Conservation (phyloP, 2,113 vertebrate genomes). For the Terrapene triunguis region DNA sequence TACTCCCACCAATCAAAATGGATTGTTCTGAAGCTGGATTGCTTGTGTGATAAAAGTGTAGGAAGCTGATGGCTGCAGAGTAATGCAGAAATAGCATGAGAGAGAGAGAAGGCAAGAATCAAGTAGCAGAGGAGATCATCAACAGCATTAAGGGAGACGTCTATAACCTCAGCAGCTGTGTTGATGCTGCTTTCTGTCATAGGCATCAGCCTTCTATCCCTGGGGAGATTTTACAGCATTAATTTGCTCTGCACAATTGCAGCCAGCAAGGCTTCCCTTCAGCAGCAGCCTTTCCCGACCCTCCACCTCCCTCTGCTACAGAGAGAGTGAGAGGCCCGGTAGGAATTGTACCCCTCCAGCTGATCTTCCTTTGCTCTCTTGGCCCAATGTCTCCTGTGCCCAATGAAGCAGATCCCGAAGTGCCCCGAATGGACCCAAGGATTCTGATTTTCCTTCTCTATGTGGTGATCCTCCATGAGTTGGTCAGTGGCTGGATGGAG, state of each 20-base stretch:
- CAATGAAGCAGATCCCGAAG: slow-evolving; percentile 64
- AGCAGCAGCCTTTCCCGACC: neutral
- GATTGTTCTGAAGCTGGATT: neutral
- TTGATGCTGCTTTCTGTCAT: neutral
- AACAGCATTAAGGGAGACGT: neutral
- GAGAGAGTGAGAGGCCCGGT: neutral
- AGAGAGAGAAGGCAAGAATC: neutral
- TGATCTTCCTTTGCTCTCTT: neutral
- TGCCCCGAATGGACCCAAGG: slow-evolving; percentile 86
- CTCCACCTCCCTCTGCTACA: neutral
- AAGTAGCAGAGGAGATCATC: neutral
- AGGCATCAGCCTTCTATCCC: neutral
- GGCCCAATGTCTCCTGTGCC: slow-evolving; percentile 57
- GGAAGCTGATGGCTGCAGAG: slow-evolving; percentile 22
- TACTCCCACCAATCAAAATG: neutral
- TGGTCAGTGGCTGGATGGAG: slow-evolving; percentile 91
- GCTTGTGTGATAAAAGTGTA: neutral
- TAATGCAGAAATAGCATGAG: neutral
- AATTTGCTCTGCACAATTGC: neutral
- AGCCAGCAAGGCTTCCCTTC: neutral
- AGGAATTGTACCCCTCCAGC: neutral
- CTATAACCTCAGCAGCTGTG: neutral
- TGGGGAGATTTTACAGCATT: neutral
- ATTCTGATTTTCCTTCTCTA: slow-evolving; percentile 92
- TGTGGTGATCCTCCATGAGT: slow-evolving; percentile 89